Base-by-base conservation (phyloP, 35 echinoderm and acorn worm species). In the Patiria miniata region DNA sequence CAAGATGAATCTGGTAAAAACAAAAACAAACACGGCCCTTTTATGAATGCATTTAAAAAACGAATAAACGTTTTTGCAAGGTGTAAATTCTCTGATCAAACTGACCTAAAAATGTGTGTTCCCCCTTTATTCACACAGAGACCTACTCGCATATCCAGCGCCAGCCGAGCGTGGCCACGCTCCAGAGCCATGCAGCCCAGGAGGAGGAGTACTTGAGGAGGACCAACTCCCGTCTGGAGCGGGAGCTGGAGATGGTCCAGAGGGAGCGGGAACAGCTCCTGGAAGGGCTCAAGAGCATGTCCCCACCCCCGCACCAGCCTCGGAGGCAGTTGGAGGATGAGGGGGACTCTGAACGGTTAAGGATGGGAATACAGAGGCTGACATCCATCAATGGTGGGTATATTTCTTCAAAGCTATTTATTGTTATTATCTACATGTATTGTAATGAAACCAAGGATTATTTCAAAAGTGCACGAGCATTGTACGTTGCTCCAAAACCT, bases 151-250 rank as follows among this genome's bases (percentile, higher is more conserved):
- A 95, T 39, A 40, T 88, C 19, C 82, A 92, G 14, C 58, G 89
- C 19, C 40, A 54, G 9, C 80, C 79, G 0, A 77, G 84, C 0
- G 50, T 78, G 51, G 88, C 65, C 37, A 86, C 83, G 7, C 59
- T 53, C 4, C 39, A 83, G 19, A 55, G n/a, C 21, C 80, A 53
- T 42, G 19, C 29, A 22, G 57, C 51, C 14, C 56, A 18, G 82
- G 65, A 84, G 39, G 89, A 95, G 18, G 93, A 95, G 23, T 89
- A 88, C 77, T 77, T 95, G 1, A 18, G 69, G 51, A 55, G 73
- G 80, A 95, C 93, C 38, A 95, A 95, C 55, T 55, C 54, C 17
- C 60, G 89, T 0, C 86, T 97, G 50, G 95, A 97, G 80, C 76
- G 79, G 30, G 95, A 97, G 59, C 78, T 97, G 30, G 85, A 93